Evolutionary conservation across 2,797 vertebrate species (phyloP).

Genomic region (Naso thynnoides): DNA sequence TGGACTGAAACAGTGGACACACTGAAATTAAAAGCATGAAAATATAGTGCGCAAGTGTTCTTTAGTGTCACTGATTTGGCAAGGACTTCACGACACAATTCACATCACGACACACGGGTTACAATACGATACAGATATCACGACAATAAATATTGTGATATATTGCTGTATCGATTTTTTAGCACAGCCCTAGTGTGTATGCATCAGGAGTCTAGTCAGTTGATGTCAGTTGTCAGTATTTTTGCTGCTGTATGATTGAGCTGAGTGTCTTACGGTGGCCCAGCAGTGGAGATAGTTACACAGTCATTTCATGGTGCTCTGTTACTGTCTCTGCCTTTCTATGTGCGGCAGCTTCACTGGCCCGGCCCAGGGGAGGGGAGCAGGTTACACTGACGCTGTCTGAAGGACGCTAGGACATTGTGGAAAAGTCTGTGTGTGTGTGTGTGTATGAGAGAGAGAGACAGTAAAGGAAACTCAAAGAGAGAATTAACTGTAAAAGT

Average conservation of each 20-base stretch:
- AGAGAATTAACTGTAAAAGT: background rate
- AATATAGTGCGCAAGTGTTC: no score
- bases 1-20: no score
- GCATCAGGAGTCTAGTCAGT: background rate
- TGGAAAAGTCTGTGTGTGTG: slow-evolving; percentile 29
- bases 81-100: no score
- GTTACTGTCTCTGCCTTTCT: slow-evolving; percentile 47
- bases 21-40: no score
- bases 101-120: no score
- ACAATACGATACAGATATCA: no score
- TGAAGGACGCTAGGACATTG: slow-evolving; percentile 72
- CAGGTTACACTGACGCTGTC: slow-evolving; percentile 67
- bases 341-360: slow-evolving; percentile 35
- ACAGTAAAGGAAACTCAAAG: background rate
- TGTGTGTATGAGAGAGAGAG: background rate
- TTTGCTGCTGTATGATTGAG: slow-evolving; percentile 25
- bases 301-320: slow-evolving; percentile 58
- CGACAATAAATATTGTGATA: no score
- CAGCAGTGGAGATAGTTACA: slow-evolving; percentile 39
- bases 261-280: slow-evolving; percentile 22
- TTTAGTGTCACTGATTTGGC: no score
- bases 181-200: no score
- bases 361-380: slow-evolving; percentile 61
- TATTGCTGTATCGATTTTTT: no score
- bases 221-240: slow-evolving; percentile 5